Percentiles rank a stretch among this genome's conserved stretches.
These are phyloP conservation scores for Noturus placidus DNA, from an alignment of 2,113 vertebrate genomes.

Conservation along the genomic window DNA sequence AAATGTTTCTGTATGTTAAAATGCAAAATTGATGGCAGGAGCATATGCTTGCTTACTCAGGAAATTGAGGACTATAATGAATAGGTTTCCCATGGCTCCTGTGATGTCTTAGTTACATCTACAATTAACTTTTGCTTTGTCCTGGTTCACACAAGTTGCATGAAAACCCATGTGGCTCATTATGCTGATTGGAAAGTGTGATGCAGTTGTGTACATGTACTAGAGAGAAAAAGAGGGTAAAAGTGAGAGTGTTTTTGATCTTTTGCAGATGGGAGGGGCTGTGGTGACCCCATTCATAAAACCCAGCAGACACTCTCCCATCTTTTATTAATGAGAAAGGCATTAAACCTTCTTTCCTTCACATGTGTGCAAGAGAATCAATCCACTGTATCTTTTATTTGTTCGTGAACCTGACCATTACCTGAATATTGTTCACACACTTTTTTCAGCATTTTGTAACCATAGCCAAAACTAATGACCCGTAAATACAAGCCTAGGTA, in stretches of 20 bases:
- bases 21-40: background rate
- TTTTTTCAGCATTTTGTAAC: slow-evolving; percentile 17
- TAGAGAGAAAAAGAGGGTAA: slow-evolving; percentile 18
- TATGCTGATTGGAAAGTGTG: slow-evolving; percentile 40
- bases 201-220: slow-evolving; percentile 4
- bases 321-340: slow-evolving; percentile 59
- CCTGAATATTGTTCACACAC: background rate
- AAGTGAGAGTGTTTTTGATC: slow-evolving; percentile 21
- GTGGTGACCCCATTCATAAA: slow-evolving; percentile 50
- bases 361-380: slow-evolving; percentile 47
- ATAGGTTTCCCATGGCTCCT: background rate
- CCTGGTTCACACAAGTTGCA: background rate
- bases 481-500: slow-evolving; percentile 27
- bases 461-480: slow-evolving; percentile 18
- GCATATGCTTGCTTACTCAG: background rate
- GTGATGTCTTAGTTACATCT: slow-evolving; percentile 5
- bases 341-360: slow-evolving; percentile 31
- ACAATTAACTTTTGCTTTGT: slow-evolving; percentile 28
- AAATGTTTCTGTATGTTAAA: slow-evolving; percentile 4
- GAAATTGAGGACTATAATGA: background rate
- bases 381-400: background rate
- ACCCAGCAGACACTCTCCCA: slow-evolving; percentile 41
- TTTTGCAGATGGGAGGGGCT: slow-evolving; percentile 17
- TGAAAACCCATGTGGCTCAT: slow-evolving; percentile 10
- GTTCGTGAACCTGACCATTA: slow-evolving; percentile 25